Evolutionary conservation across 2,113 vertebrate species (phyloP), one percentile per base, ranked within the genome.

Genomic region (Notiomystis cincta): DNA sequence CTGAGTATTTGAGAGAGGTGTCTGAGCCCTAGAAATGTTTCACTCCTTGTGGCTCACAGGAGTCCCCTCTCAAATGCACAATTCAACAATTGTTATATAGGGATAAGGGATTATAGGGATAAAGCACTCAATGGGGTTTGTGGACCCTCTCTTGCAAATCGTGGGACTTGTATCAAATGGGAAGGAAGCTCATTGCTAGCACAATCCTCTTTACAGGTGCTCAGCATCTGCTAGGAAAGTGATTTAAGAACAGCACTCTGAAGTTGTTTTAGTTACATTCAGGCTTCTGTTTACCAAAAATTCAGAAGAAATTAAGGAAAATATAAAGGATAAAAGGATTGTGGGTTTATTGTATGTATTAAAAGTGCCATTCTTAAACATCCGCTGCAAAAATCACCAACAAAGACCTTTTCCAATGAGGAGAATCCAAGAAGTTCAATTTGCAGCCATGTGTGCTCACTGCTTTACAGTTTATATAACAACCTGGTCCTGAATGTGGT

Each of bases 341-440:
- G 5, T 25, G 1, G 6, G 9, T 89, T n/a, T 58, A 51, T 17
- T 17, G 2, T 33, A 18, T 0, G 0, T 33, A 35, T 60, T 76
- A 42, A 89, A 82, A 82, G 18, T 14, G 22, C 0, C 3, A 12
- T 11, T 11, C 15, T 27, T 56, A 54, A 58, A 31, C 0, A 1
- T 27, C 5, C 5, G 30, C 3, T 47, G 24, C 24, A 50, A 77
- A 94, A 54, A n/a, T 28, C 31, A 72, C 7, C 48, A 67, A 13
- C 11, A 64, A 64, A 72, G 65, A 3, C 2, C 3, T 73, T 76
- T 67, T 50, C 19, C 9, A 38, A 4, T 20, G 13, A 69, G 5
- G 3, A 65, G 7, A 61, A 66, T 57, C 20, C 18, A 73, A 71
- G 58, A 38, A 56, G 0, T 7, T 47, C 42, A 24, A 42, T 72